Conservation (phyloP, 2,888 invertebrate species). For the Actias luna region DNA sequence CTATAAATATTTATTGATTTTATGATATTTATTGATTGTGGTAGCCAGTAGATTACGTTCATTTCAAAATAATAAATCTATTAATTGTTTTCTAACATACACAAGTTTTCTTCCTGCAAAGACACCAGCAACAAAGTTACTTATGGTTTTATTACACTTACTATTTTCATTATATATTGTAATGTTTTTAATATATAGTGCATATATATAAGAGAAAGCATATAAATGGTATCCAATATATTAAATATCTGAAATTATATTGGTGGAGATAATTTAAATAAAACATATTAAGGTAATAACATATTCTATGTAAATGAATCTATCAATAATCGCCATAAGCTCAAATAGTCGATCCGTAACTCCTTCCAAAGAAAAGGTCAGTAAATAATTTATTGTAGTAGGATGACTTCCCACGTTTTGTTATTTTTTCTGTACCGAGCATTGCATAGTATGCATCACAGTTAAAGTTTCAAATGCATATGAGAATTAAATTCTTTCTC, state of each 20-base stretch:
- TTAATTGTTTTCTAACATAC: background rate
- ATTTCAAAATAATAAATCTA: background rate
- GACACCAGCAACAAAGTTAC: background rate
- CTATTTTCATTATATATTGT: background rate
- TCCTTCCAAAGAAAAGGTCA: background rate
- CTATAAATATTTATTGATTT: background rate
- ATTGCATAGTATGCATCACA: background rate
- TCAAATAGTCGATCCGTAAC: background rate
- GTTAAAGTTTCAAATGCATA: background rate
- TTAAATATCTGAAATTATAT: background rate
- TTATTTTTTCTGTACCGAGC: background rate
- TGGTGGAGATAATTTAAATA: no score
- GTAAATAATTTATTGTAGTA: background rate
- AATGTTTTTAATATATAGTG: background rate
- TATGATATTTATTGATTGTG: background rate
- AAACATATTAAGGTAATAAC: background rate
- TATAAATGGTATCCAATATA: background rate
- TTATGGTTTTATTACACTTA: background rate
- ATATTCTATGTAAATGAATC: background rate
- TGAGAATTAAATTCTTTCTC: no score
- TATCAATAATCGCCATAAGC: background rate
- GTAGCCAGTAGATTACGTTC: background rate
- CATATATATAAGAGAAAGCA: background rate
- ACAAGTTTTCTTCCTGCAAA: background rate
- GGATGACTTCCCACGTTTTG: background rate